Conservation (phyloP, 2,113 vertebrate species). For the Podilymbus podiceps region DNA sequence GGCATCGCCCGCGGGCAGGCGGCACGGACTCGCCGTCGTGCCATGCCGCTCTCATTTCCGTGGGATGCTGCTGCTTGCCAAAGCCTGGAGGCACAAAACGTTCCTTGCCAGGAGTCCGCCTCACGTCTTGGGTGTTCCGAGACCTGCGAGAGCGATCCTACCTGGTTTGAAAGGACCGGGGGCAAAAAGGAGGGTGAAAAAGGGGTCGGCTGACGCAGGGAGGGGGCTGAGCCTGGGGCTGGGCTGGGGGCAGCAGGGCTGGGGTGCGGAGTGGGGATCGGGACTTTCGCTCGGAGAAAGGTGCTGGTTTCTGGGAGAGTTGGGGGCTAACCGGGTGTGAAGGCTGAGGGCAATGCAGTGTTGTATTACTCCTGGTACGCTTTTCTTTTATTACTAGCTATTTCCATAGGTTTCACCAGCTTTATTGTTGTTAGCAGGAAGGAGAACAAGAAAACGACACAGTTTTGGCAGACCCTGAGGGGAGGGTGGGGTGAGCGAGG, state of each 20-base stretch:
- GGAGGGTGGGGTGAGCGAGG: neutral
- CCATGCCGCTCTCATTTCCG: neutral
- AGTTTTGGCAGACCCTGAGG: neutral
- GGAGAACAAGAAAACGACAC: neutral
- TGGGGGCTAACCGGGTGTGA: neutral
- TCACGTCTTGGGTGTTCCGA: neutral
- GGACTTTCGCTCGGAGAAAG: neutral
- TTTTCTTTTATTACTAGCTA: neutral
- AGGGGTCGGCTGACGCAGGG: rapidly evolving
- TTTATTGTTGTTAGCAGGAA: neutral
- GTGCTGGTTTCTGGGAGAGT: neutral
- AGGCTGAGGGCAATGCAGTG: neutral
- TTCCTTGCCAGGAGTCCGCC: neutral
- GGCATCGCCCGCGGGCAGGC: neutral
- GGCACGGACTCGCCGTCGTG: rapidly evolving
- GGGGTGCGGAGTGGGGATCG: neutral
- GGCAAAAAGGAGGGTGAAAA: neutral
- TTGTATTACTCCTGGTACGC: neutral
- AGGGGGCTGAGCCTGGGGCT: neutral
- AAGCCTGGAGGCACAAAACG: neutral
- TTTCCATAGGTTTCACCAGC: constrained; percentile 21
- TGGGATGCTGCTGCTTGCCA: neutral
- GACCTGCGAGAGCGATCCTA: neutral
- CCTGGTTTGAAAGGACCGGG: neutral
- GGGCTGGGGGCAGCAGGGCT: neutral